Evolutionary conservation across 2,888 invertebrate species (phyloP).

Genomic region (Hybos culiciformis): DNA sequence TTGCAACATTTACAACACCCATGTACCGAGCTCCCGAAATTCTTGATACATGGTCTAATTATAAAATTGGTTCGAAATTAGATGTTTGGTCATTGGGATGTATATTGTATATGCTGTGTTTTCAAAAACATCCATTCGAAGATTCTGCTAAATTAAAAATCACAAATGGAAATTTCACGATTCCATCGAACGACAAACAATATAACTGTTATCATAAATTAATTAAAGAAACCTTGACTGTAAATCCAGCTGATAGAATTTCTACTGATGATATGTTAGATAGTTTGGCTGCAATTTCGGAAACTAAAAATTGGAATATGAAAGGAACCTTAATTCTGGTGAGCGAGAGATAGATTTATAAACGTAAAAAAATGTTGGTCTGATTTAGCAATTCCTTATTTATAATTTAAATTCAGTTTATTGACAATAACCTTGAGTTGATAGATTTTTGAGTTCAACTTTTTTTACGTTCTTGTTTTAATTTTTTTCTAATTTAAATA

Average conservation of each 20-base stretch:
- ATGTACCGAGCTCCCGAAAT: constrained; percentile 99
- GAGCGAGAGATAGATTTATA: too few species aligned
- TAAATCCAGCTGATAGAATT: constrained; percentile 71
- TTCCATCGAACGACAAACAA: constrained; percentile 69
- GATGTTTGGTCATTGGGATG: constrained; percentile 98
- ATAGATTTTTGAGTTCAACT: too few species aligned
- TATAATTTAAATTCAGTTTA: too few species aligned
- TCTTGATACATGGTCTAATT: constrained; percentile 94
- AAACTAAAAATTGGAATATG: too few species aligned
- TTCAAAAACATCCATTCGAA: constrained; percentile 91
- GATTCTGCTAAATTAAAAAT: constrained; percentile 92
- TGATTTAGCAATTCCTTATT: too few species aligned
- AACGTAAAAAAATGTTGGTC: too few species aligned
- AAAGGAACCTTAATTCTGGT: too few species aligned
- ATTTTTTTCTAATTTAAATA: too few species aligned
- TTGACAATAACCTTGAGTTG: too few species aligned
- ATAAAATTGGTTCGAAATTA: constrained; percentile 75
- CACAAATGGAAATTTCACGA: constrained; percentile 85
- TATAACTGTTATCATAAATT: constrained; percentile 78
- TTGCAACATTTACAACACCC: constrained; percentile 56
- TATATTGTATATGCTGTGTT: constrained; percentile 82
- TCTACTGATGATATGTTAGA: constrained; percentile 69
- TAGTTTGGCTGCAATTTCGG: too few species aligned
- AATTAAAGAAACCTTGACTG: constrained; percentile 70
- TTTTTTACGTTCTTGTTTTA: too few species aligned